phyloP scores from a whole-genome alignment of 37 sponge, comb jelly and placozoan genomes.

The Bolinopsis microptera region DNA sequence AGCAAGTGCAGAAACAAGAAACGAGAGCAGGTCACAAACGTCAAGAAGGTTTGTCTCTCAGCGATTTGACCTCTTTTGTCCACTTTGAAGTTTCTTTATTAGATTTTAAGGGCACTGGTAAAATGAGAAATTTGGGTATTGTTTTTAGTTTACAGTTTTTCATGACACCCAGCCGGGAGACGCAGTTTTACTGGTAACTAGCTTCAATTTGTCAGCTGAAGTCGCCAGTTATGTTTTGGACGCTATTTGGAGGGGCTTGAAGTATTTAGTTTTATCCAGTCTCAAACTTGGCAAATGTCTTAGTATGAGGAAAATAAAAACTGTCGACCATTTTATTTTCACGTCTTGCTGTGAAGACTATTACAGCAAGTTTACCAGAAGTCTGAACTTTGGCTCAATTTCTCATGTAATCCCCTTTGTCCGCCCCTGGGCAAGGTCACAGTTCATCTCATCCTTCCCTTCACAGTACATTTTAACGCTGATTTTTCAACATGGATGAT shows the following conservation, averaged over 20 bases:
- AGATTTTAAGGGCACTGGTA: neutral
- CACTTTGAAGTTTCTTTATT: neutral
- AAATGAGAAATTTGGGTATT: too few relatives aligned
- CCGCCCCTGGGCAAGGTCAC: neutral
- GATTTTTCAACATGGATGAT: neutral
- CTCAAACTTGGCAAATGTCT: neutral
- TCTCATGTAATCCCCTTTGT: neutral
- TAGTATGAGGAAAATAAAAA: neutral
- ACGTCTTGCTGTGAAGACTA: neutral
- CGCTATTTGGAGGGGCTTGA: neutral
- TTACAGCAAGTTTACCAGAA: neutral
- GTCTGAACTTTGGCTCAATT: neutral
- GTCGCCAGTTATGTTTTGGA: neutral
- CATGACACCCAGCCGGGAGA: too few relatives aligned
- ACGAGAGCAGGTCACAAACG: slow-evolving; percentile 69
- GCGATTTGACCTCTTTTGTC: neutral
- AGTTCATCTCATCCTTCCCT: neutral
- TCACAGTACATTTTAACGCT: neutral
- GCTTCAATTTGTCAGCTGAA: neutral
- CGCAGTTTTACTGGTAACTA: too few relatives aligned
- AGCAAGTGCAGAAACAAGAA: slow-evolving; percentile 93
- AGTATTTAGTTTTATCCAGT: neutral
- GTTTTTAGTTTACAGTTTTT: too few relatives aligned
- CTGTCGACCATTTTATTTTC: neutral
- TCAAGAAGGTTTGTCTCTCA: slow-evolving; percentile 64